Conservation (phyloP, 1,140 invertebrate species). For the Callitettix versicolor region DNA sequence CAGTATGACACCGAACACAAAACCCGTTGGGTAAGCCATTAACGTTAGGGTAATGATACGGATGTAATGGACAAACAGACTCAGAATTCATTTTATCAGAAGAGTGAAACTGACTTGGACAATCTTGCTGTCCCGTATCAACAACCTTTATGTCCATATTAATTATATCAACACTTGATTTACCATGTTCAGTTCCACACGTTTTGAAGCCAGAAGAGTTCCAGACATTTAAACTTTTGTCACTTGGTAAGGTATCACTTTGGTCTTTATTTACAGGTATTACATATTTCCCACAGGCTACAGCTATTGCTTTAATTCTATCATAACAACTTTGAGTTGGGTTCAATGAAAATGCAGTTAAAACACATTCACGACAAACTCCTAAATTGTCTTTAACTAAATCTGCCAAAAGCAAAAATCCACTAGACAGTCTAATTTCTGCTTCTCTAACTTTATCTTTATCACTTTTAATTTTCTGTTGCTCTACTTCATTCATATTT, state of each 20-base stretch:
- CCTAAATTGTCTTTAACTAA: slow-evolving; percentile 38
- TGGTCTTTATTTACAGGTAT: too few relatives aligned
- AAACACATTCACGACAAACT: slow-evolving; percentile 47
- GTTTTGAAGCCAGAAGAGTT: too few relatives aligned
- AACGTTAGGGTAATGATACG: too few relatives aligned
- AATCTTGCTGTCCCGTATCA: slow-evolving; percentile 1
- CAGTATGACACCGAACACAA: too few relatives aligned
- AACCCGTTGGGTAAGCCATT: too few relatives aligned
- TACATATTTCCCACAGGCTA: slow-evolving; percentile 8
- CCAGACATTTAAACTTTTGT: too few relatives aligned
- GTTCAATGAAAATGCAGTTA: slow-evolving; percentile 53
- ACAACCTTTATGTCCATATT: background rate
- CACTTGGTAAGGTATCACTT: too few relatives aligned
- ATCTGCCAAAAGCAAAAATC: slow-evolving; percentile 46
- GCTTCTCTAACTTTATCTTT: slow-evolving; percentile 40
- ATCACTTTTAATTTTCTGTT: slow-evolving; percentile 45
- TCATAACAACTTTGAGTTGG: slow-evolving; percentile 41
- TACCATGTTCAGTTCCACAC: too few relatives aligned
- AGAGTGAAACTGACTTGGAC: too few relatives aligned
- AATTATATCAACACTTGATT: too few relatives aligned
- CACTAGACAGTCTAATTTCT: slow-evolving; percentile 40
- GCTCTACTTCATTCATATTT: slow-evolving; percentile 65
- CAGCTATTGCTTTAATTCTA: slow-evolving; percentile 35
- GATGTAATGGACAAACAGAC: too few relatives aligned
- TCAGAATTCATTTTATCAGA: too few relatives aligned